These are phyloP conservation scores for Parazoanthus swiftii DNA, from an alignment of 92 coral and sea anemone genomes.

Conservation along the genomic window DNA sequence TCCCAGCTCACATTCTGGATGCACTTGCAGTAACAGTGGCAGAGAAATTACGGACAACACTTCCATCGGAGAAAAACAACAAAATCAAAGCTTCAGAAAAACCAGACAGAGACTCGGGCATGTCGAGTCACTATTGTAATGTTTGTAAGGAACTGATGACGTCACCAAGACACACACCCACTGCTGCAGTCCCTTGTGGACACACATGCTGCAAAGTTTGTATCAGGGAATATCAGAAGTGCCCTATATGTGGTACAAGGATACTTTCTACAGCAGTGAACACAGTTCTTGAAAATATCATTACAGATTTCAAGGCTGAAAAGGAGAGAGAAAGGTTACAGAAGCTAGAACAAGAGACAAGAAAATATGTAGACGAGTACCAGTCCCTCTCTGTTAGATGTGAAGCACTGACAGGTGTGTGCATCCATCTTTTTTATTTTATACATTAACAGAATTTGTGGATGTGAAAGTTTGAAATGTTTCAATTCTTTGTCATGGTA, in stretches of 20 bases:
- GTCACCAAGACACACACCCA: constrained; percentile 83
- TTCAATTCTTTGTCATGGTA: too few relatives aligned
- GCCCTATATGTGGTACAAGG: constrained; percentile 83
- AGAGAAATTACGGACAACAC: constrained; percentile 60
- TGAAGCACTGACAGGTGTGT: constrained; percentile 83
- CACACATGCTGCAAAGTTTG: constrained; percentile 93
- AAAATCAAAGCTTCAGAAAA: constrained; percentile 29
- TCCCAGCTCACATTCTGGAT: constrained; percentile 74
- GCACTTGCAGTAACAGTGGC: constrained; percentile 91
- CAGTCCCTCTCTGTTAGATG: constrained; percentile 87
- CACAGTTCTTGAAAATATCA: constrained; percentile 91
- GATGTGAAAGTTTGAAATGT: too few relatives aligned
- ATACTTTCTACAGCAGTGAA: constrained; percentile 89
- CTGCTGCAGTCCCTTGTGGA: constrained; percentile 96
- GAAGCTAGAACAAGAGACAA: constrained; percentile 91
- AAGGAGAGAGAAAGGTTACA: constrained; percentile 89
- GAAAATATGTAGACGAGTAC: constrained; percentile 95
- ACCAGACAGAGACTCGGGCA: constrained; percentile 56
- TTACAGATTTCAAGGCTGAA: constrained; percentile 74
- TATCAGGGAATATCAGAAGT: constrained; percentile 76
- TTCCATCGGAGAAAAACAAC: constrained; percentile 39
- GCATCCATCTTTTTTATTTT: neutral
- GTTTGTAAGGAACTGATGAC: constrained; percentile 86
- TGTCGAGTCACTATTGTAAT: constrained; percentile 86
- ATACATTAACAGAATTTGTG: too few relatives aligned